phyloP scores from a whole-genome alignment of 2,797 vertebrate genomes.

The Astyanax mexicanus region DNA sequence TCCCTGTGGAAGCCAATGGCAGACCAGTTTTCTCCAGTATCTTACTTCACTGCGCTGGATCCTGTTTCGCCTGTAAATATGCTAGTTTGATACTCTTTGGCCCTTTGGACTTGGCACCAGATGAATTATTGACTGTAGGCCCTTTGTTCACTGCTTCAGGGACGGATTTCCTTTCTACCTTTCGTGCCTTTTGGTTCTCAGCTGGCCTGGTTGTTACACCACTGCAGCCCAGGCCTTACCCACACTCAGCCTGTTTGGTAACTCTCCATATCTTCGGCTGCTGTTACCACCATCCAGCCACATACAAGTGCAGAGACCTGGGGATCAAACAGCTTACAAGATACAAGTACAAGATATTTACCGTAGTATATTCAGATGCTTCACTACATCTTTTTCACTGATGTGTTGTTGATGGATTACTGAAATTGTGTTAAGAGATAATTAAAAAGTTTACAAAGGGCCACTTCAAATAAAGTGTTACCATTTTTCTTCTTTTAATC shows the following conservation, averaged over 20 bases:
- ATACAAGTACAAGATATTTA: too few relatives aligned
- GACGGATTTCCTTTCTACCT: constrained; percentile 78
- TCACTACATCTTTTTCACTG: too few relatives aligned
- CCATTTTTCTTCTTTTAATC: too few relatives aligned
- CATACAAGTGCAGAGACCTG: constrained; percentile 18
- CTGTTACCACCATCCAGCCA: not conserved
- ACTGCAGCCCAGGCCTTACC: constrained; percentile 62
- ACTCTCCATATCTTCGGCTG: constrained; percentile 13
- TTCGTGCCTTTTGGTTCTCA: constrained; percentile 74
- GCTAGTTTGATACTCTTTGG: constrained; percentile 45
- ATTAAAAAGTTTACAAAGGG: too few relatives aligned
- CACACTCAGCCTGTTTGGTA: not conserved
- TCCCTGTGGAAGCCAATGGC: not conserved
- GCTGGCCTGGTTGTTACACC: constrained; percentile 68
- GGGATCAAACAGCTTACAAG: too few relatives aligned
- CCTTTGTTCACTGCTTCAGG: constrained; percentile 63
- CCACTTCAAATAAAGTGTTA: too few relatives aligned
- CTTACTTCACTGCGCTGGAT: constrained; percentile 31
- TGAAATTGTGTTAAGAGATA: too few relatives aligned
- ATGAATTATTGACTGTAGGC: constrained; percentile 68
- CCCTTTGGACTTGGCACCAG: constrained; percentile 43
- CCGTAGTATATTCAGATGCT: too few relatives aligned
- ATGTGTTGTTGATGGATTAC: too few relatives aligned
- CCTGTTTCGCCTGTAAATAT: constrained; percentile 45
- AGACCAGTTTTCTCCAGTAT: not conserved